A percentile compares a stretch with the other conserved stretches of the same genome.
These are phyloP conservation scores for Jacana jacana DNA, from an alignment of 2,113 vertebrate genomes.

Conservation along the genomic window DNA sequence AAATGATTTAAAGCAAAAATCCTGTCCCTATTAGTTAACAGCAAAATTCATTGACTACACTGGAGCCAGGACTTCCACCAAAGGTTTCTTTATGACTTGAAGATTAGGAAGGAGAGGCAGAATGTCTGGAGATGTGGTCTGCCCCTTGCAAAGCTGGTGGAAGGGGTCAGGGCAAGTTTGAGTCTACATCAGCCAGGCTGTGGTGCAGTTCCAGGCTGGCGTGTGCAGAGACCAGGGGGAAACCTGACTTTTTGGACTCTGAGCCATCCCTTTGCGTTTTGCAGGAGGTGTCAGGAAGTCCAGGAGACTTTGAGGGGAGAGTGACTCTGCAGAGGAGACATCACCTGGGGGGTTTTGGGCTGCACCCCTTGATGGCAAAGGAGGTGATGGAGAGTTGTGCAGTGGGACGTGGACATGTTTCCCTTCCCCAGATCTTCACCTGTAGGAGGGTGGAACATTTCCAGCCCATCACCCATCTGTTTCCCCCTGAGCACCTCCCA, in stretches of 20 bases:
- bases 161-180: background rate
- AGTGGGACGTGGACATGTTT: background rate
- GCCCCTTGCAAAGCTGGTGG: background rate
- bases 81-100: background rate
- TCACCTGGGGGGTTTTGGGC: background rate
- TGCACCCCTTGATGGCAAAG: background rate
- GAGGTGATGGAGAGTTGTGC: background rate
- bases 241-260: background rate
- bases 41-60: background rate
- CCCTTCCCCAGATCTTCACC: background rate
- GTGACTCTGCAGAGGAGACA: background rate
- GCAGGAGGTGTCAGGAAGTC: background rate
- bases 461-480: background rate
- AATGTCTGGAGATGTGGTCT: background rate
- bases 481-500: background rate
- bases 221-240: background rate
- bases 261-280: background rate
- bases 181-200: background rate
- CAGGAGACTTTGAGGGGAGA: background rate
- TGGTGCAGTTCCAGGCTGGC: accelerated
- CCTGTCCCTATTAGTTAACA: background rate
- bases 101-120: background rate
- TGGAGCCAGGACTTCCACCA: background rate
- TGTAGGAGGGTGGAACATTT: accelerated
- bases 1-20: background rate